Conservation (phyloP, 2,888 invertebrate genomes). For the Epistrophella euchroma region DNA sequence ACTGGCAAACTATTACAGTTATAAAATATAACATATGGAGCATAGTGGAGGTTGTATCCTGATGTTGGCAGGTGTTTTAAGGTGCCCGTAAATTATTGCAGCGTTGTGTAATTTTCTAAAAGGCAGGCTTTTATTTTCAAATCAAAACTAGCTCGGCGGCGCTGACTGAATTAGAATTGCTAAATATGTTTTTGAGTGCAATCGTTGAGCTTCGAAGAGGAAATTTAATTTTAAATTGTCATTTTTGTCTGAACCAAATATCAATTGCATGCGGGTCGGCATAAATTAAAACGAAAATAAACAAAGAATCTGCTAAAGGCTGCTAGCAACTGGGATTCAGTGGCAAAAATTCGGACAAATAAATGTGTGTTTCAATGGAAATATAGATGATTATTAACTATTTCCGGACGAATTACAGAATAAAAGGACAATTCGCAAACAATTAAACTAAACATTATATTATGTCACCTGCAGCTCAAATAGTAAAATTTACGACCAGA, state of each 20-base stretch:
- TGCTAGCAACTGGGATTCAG: too few species aligned
- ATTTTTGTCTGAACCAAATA: background rate
- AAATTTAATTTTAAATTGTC: background rate
- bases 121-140: background rate
- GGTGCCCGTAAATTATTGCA: background rate
- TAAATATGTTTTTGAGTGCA: background rate
- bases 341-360: too few species aligned
- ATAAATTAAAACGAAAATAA: background rate
- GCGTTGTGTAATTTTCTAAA: background rate
- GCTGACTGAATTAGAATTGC: background rate
- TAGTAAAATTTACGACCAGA: too few species aligned
- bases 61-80: background rate
- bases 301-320: background rate
- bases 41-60: background rate
- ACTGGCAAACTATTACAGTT: background rate
- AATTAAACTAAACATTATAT: too few species aligned
- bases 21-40: background rate
- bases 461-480: too few species aligned
- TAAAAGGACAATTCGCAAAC: too few species aligned
- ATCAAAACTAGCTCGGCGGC: background rate
- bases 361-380: too few species aligned
- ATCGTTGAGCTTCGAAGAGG: background rate
- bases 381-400: too few species aligned
- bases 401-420: too few species aligned
- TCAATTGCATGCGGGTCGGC: background rate